Evolutionary conservation across 2,113 vertebrate species (phyloP).

Genomic region (Mugil cephalus): DNA sequence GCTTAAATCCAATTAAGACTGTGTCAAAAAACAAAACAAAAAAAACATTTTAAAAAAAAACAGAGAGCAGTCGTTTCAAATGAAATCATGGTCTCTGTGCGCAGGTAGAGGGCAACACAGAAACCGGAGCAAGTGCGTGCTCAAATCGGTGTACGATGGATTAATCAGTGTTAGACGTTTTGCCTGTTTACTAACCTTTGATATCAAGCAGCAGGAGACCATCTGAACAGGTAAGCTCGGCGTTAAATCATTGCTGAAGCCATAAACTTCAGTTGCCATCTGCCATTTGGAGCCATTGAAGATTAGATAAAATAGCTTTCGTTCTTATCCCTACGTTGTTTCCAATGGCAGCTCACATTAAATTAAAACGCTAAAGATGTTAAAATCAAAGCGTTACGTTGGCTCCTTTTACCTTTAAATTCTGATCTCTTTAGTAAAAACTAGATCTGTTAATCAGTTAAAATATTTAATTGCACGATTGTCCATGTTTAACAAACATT

Average conservation of each 20-base stretch:
- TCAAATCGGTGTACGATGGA: neutral
- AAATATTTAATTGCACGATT: no score
- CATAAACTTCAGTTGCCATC: constrained; percentile 7
- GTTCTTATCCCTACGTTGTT: neutral
- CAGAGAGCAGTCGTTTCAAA: neutral
- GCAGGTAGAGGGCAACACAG: neutral
- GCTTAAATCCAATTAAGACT: constrained; percentile 9
- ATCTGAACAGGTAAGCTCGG: neutral
- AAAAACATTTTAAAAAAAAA: no score
- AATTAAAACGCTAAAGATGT: neutral
- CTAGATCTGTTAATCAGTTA: no score
- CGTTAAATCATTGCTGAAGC: neutral
- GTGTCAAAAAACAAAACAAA: neutral
- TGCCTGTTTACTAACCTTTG: neutral
- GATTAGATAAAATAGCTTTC: neutral
- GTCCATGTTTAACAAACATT: no score
- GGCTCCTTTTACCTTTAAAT: no score
- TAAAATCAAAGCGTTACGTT: neutral
- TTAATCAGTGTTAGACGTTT: constrained; percentile 9
- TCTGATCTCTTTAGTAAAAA: no score
- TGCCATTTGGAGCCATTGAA: neutral
- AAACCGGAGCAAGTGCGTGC: neutral
- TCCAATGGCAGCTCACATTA: neutral
- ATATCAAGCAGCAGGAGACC: neutral
- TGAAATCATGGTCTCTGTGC: neutral